Percentiles rank a stretch among this genome's conserved stretches.
phyloP scores from a whole-genome alignment of 1,140 invertebrate species.

The Tyrophagus putrescentiae region DNA sequence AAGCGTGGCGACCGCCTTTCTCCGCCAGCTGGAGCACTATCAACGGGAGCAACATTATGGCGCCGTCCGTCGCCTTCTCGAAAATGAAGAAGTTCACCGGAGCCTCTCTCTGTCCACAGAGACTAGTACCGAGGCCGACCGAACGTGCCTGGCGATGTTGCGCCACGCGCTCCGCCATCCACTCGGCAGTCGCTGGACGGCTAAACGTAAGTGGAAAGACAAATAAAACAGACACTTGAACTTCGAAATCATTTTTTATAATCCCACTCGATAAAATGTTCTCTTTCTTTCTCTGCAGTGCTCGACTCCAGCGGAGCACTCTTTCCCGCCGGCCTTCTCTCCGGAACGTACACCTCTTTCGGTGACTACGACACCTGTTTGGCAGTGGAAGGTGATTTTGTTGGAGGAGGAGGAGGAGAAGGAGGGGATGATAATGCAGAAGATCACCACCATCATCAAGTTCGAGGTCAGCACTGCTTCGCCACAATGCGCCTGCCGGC shows the following conservation, averaged over 20 bases:
- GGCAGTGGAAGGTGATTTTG: background rate
- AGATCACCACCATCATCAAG: background rate
- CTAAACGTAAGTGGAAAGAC: slow-evolving; percentile 8
- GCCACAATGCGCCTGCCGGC: slow-evolving; percentile 1
- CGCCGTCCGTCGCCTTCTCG: no score
- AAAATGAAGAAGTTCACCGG: no score
- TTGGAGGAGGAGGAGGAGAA: no score
- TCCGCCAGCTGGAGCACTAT: no score
- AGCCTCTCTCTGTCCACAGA: no score
- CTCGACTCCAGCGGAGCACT: slow-evolving; percentile 3
- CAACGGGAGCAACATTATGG: no score
- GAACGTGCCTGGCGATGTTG: background rate
- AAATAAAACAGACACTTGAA: no score
- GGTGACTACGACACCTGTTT: slow-evolving; percentile 9
- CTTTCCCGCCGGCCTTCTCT: background rate
- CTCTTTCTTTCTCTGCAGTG: background rate
- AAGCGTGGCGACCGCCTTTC: no score
- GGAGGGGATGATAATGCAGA: background rate
- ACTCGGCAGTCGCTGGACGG: background rate
- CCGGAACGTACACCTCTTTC: background rate
- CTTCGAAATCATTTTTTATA: background rate
- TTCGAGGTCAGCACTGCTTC: slow-evolving; percentile 2
- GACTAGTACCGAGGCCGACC: background rate
- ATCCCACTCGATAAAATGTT: background rate
- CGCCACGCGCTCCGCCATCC: background rate